phyloP scores from a whole-genome alignment of 53 echinoderm and acorn worm genomes.

The Zoroaster sp. region DNA sequence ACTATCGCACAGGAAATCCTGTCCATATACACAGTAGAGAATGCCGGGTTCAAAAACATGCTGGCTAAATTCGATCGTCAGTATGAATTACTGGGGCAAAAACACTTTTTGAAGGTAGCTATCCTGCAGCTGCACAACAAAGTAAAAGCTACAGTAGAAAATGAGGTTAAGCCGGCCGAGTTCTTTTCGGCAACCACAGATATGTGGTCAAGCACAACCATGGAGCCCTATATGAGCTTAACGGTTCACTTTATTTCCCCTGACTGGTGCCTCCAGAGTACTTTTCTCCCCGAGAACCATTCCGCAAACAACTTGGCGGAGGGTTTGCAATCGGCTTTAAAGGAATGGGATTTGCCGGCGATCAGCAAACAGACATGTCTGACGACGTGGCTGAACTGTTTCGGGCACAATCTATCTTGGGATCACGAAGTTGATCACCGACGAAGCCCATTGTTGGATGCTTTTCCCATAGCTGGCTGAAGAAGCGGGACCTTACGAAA shows the following conservation, averaged over 20 bases:
- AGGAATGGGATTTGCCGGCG: constrained; percentile 36
- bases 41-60: constrained; percentile 3
- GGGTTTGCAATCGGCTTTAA: not conserved
- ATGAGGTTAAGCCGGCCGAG: not conserved
- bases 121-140: constrained; percentile 18
- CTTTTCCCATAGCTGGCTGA: constrained; percentile 7
- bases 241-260: constrained; percentile 45
- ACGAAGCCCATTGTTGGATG: not conserved
- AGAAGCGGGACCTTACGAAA: not conserved
- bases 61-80: constrained; percentile 29
- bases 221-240: constrained; percentile 48
- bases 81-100: constrained; percentile 1
- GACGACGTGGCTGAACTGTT: constrained; percentile 34
- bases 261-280: constrained; percentile 34
- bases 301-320: not conserved
- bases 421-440: not conserved
- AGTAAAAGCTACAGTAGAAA: not conserved
- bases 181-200: constrained; percentile 44
- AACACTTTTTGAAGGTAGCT: not conserved
- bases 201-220: constrained; percentile 40
- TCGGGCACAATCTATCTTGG: constrained; percentile 13
- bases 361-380: not conserved
- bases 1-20: constrained; percentile 46
- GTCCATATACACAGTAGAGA: constrained; percentile 15
- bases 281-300: constrained; percentile 19